Evolutionary conservation across 2,113 vertebrate species (phyloP).

Genomic region (Entomyzon cyanotis): DNA sequence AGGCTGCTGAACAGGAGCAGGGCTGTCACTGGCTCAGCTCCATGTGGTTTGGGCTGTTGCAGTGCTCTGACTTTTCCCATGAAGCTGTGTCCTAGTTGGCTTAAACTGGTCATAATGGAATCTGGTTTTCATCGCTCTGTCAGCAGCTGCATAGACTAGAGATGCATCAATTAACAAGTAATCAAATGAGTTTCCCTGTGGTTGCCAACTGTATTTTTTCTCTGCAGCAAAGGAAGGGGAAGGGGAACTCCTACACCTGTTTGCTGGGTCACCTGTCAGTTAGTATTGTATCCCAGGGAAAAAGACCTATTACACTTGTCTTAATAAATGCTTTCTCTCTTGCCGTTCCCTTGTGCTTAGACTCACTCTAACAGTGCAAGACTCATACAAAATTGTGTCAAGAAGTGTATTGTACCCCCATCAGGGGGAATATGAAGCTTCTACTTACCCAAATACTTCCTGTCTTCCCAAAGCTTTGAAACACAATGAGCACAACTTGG

Average conservation of each 20-base stretch:
- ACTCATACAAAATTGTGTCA: neutral
- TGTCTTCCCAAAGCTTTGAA: neutral
- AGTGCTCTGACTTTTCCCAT: neutral
- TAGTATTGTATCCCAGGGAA: neutral
- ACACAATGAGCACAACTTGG: neutral
- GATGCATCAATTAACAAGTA: neutral
- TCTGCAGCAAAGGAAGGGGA: neutral
- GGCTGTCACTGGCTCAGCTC: neutral
- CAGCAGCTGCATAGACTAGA: neutral
- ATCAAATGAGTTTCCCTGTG: neutral
- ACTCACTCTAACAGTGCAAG: neutral
- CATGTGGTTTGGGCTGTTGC: neutral
- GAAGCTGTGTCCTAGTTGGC: neutral
- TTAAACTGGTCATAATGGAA: neutral
- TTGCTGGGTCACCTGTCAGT: neutral
- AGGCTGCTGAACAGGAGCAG: neutral
- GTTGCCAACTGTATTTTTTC: neutral
- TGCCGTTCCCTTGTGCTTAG: neutral
- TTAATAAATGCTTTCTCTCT: constrained; percentile 47
- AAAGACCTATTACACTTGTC: neutral
- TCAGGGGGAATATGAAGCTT: rapidly evolving
- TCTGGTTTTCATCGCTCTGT: neutral
- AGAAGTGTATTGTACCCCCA: neutral
- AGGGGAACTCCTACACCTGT: neutral
- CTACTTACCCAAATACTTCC: neutral